A percentile compares a stretch with the other conserved stretches of the same genome.
These are phyloP conservation scores for Mesaphorura yosii DNA, from an alignment of 1,140 invertebrate species.

Conservation along the genomic window DNA sequence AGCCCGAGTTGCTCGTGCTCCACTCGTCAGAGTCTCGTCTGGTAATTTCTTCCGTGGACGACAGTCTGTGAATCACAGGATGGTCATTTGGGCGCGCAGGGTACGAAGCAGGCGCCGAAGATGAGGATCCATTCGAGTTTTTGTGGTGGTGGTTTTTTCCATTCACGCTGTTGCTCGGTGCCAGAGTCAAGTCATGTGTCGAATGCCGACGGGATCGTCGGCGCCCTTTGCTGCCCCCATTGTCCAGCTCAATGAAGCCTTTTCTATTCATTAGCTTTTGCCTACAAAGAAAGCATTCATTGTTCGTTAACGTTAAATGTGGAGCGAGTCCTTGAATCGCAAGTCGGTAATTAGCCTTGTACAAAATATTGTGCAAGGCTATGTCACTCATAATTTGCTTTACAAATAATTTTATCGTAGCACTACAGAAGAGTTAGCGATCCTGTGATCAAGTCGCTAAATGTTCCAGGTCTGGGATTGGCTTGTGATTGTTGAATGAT, in stretches of 20 bases:
- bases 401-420: neutral
- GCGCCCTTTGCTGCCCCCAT: constrained; percentile 49
- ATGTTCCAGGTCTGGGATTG: neutral
- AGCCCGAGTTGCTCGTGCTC: constrained; percentile 23
- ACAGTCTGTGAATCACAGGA: constrained; percentile 21
- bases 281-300: too few species aligned
- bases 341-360: too few species aligned
- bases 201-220: constrained; percentile 64
- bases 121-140: constrained; percentile 21
- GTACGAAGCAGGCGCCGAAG: constrained; percentile 16
- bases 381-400: too few species aligned
- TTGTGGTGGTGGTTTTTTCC: constrained; percentile 21
- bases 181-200: constrained; percentile 33
- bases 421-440: neutral
- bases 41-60: constrained; percentile 24
- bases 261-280: constrained; percentile 61
- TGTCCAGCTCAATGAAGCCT: constrained; percentile 38
- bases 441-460: neutral
- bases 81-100: too few species aligned
- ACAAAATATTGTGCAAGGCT: neutral
- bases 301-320: too few species aligned
- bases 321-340: too few species aligned
- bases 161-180: too few species aligned
- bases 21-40: constrained; percentile 22
- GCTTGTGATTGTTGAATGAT: neutral